These are phyloP conservation scores for Autographa pulchrina DNA, from an alignment of 2,888 invertebrate species.

Conservation along the genomic window DNA sequence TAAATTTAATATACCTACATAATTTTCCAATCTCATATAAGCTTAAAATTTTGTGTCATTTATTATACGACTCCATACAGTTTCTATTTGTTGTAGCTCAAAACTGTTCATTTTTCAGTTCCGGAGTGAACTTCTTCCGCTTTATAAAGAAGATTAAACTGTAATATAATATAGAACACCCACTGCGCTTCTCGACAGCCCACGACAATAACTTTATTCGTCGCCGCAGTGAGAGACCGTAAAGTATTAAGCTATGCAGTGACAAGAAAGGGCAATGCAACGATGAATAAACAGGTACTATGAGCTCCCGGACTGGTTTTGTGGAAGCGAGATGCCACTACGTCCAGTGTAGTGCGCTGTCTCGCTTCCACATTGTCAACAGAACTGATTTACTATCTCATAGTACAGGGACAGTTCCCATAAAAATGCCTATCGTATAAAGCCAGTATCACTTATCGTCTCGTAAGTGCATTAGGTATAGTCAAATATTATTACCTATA, in stretches of 20 bases:
- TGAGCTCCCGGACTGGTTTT: too few relatives aligned
- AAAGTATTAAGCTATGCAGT: conserved; percentile 41
- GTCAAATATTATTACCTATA: conserved; percentile 39
- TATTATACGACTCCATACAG: background rate
- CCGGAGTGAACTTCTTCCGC: conserved; percentile 16
- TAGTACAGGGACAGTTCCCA: conserved; percentile 8
- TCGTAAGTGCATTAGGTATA: conserved; percentile 21
- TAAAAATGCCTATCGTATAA: conserved; percentile 22
- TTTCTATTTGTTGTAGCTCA: background rate
- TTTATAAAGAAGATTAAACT: conserved; percentile 32
- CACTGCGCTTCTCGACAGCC: conserved; percentile 33
- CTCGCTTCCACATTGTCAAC: too few relatives aligned
- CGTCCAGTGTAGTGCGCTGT: too few relatives aligned
- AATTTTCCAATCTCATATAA: too few relatives aligned
- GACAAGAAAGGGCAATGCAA: conserved; percentile 46
- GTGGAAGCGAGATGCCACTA: too few relatives aligned
- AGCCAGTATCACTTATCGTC: conserved; percentile 48
- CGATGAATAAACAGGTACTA: conserved; percentile 36
- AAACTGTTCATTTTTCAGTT: conserved; percentile 3
- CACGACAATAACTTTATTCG: conserved; percentile 47
- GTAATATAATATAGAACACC: conserved; percentile 45
- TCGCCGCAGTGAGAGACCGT: conserved; percentile 23
- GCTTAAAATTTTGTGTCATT: too few relatives aligned
- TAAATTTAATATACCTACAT: background rate
- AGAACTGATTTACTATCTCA: too few relatives aligned